Base-by-base conservation (phyloP, 2,113 vertebrate genomes). In the Typhlomys cinereus region DNA sequence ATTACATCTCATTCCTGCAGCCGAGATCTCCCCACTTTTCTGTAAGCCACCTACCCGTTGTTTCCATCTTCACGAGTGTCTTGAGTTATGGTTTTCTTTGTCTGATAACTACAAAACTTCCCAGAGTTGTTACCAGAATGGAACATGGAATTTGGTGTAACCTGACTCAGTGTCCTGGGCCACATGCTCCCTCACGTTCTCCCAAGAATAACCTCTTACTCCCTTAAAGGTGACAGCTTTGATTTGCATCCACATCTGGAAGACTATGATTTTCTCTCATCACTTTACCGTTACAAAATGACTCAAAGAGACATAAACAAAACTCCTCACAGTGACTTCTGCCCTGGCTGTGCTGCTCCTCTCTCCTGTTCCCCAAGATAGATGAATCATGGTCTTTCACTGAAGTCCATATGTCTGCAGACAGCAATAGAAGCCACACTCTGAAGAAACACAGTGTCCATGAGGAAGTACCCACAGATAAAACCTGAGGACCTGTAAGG, bases 371-470 rank as follows among this genome's bases (percentile, higher is more conserved):
- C n/a, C n/a, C n/a, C n/a, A 15, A 29, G 27, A 31, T 3, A 36
- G 84, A 54, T 1, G 73, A 87, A 81, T 73, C 78, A 73, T 81
- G n/a, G 34, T 61, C 59, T 80, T 75, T 91, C 71, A 82, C 62
- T 50, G 17, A 29, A 44, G 31, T 57, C n/a, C n/a, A n/a, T n/a
- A n/a, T 8, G 7, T 57, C 52, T 80, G 48, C 46, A 41, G 17
- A 20, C 41, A 25, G 23, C 29, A 17, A 90, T 85, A 57, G 50
- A 73, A 85, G 69, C 29, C n/a, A 67, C 78, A 57, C 57, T 39
- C 4, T 52, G n/a, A 80, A 85, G 34, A 93, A 74, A 84, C 23
- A 12, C 23, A 12, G 27, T 52, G 69, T 83, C 41, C 46, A 7
- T 39, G 46, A 66, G 34, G 1, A 83, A 79, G 52, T 41, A 46